Conservation (phyloP, 2,797 vertebrate genomes). For the Phrynocephalus forsythii region DNA sequence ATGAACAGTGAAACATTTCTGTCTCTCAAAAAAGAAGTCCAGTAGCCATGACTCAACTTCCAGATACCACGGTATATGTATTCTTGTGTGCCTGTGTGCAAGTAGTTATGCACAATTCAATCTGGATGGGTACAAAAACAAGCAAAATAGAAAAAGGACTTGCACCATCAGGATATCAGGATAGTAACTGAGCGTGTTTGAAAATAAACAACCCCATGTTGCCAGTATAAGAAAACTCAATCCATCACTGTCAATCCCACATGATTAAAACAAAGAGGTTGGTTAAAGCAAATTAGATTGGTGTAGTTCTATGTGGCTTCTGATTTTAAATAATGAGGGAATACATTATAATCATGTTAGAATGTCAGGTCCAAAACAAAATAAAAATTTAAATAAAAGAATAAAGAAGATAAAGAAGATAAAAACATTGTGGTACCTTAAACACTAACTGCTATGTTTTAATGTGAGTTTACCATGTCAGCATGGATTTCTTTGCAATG, state of each 20-base stretch:
- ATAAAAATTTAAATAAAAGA: too few species aligned
- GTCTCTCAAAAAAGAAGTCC: too few species aligned
- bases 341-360: neutral
- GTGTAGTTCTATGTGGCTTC: neutral
- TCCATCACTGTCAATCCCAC: neutral
- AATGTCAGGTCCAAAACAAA: too few species aligned
- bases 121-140: neutral
- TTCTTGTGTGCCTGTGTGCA: neutral
- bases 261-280: neutral
- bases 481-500: neutral
- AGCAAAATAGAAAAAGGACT: neutral
- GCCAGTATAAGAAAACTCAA: constrained; percentile 4
- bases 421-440: too few species aligned
- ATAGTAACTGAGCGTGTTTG: neutral
- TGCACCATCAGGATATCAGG: neutral
- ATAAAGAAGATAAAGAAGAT: too few species aligned
- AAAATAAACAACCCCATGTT: constrained; percentile 10
- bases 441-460: too few species aligned
- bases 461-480: too few species aligned
- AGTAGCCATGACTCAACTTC: too few species aligned
- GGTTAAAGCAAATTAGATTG: neutral
- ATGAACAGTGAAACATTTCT: too few species aligned
- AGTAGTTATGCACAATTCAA: neutral
- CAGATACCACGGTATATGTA: neutral
- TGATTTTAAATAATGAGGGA: neutral